phyloP scores from a whole-genome alignment of 2,797 vertebrate species.

The Poeciliopsis infans region DNA sequence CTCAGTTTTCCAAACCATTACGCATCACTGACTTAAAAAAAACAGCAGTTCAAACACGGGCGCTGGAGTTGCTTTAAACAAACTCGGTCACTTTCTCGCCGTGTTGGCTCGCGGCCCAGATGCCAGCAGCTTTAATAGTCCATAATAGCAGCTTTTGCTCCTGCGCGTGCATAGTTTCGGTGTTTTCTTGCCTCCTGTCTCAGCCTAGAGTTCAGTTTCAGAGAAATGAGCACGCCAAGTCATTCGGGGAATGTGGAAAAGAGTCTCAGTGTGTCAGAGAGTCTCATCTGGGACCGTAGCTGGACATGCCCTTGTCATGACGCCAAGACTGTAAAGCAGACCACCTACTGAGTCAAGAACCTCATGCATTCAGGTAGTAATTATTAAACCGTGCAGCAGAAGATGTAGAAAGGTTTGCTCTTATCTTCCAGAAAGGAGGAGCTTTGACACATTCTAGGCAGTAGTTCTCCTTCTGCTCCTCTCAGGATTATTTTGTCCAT shows the following conservation, averaged over 20 bases:
- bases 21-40: slow-evolving; percentile 15
- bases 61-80: slow-evolving; percentile 34
- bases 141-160: slow-evolving; percentile 69
- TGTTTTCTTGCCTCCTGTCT: slow-evolving; percentile 68
- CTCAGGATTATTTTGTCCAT: slow-evolving; percentile 34
- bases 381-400: slow-evolving; percentile 13
- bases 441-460: slow-evolving; percentile 15
- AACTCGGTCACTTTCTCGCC: slow-evolving; percentile 45
- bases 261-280: slow-evolving; percentile 67
- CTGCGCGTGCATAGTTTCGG: slow-evolving; percentile 65
- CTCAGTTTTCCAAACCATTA: slow-evolving; percentile 32
- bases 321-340: slow-evolving; percentile 45
- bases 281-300: slow-evolving; percentile 21
- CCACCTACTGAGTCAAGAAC: slow-evolving; percentile 49
- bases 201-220: slow-evolving; percentile 75
- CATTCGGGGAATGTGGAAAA: slow-evolving; percentile 81
- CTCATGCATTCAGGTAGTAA: slow-evolving; percentile 15
- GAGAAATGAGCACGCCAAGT: slow-evolving; percentile 78
- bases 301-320: slow-evolving; percentile 65
- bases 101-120: slow-evolving; percentile 50
- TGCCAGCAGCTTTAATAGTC: slow-evolving; percentile 56
- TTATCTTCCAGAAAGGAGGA: slow-evolving; percentile 2
- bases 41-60: slow-evolving; percentile 20
- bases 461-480: slow-evolving; percentile 29
- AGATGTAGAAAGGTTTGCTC: slow-evolving; percentile 1